phyloP scores from a whole-genome alignment of 2,888 invertebrate species.

The Lobophora halterata region DNA sequence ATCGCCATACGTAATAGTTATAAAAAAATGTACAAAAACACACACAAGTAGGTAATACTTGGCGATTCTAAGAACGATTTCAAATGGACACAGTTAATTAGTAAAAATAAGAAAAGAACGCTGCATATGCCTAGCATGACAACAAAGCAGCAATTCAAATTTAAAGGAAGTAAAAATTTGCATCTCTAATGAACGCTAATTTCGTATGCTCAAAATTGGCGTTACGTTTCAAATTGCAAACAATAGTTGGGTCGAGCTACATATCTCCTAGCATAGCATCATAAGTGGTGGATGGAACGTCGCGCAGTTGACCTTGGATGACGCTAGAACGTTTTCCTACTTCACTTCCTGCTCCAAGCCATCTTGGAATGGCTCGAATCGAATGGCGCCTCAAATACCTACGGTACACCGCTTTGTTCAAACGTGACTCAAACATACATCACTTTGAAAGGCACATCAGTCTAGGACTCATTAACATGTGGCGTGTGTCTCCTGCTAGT shows the following conservation, averaged over 20 bases:
- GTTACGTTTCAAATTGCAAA: conserved; percentile 58
- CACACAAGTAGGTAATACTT: no score
- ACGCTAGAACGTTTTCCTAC: conserved; percentile 76
- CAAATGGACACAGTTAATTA: conserved; percentile 35
- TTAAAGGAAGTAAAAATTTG: conserved; percentile 26
- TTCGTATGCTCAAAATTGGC: conserved; percentile 39
- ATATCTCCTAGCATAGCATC: conserved; percentile 4
- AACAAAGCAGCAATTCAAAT: conserved; percentile 18
- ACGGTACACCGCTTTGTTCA: conserved; percentile 29
- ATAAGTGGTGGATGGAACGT: conserved; percentile 55
- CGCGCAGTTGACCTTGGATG: conserved; percentile 67
- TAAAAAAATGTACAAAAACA: no score
- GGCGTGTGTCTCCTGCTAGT: conserved; percentile 11
- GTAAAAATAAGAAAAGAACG: conserved; percentile 17
- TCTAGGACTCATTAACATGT: conserved; percentile 18
- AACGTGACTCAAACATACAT: conserved; percentile 28
- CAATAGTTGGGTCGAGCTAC: conserved; percentile 38
- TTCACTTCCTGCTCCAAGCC: conserved; percentile 74
- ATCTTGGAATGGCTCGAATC: conserved; percentile 57
- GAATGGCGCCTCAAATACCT: conserved; percentile 42
- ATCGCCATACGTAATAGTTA: no score
- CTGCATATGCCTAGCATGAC: conserved; percentile 7
- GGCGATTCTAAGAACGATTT: no score
- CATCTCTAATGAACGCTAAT: conserved; percentile 22
- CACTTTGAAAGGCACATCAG: conserved; percentile 22